phyloP scores from a whole-genome alignment of 1,140 invertebrate genomes.

The Pectinophora gossypiella region DNA sequence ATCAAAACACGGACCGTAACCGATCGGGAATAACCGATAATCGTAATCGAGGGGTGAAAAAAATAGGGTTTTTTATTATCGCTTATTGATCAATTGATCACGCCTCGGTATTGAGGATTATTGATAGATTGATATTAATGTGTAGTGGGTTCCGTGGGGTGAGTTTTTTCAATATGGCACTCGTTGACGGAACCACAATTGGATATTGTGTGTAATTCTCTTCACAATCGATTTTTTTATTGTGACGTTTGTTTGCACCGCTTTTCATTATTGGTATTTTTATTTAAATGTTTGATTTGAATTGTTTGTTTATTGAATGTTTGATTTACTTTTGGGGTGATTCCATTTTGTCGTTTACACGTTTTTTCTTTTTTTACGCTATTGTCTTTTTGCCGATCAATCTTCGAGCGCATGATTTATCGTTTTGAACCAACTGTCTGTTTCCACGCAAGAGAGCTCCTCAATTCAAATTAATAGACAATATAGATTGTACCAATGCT shows the following conservation, averaged over 20 bases:
- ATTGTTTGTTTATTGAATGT: constrained; percentile 38
- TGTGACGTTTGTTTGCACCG: constrained; percentile 39
- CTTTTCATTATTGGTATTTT: constrained; percentile 17
- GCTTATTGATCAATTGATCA: constrained; percentile 64
- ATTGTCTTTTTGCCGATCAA: background rate
- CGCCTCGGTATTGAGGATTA: constrained; percentile 63
- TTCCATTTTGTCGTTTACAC: constrained; percentile 7
- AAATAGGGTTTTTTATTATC: constrained; percentile 47
- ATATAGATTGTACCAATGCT: constrained; percentile 41
- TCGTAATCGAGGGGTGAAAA: constrained; percentile 43
- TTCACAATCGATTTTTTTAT: constrained; percentile 32
- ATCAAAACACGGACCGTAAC: constrained; percentile 46
- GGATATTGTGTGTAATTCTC: constrained; percentile 54
- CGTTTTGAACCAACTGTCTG: too few species aligned
- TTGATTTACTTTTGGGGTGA: constrained; percentile 29
- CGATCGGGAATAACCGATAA: constrained; percentile 52
- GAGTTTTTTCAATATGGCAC: constrained; percentile 53
- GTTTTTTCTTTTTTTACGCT: background rate
- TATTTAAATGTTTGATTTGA: constrained; percentile 28
- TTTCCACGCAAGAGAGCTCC: too few species aligned
- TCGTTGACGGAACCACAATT: constrained; percentile 57
- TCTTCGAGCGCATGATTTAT: too few species aligned
- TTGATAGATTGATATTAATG: constrained; percentile 72
- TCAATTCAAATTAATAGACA: constrained; percentile 49
- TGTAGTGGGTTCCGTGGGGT: constrained; percentile 36